A percentile compares a stretch with the other conserved stretches of the same genome.
These are phyloP conservation scores for Metacarcinus magister DNA, from an alignment of 2,888 invertebrate genomes.

Conservation along the genomic window DNA sequence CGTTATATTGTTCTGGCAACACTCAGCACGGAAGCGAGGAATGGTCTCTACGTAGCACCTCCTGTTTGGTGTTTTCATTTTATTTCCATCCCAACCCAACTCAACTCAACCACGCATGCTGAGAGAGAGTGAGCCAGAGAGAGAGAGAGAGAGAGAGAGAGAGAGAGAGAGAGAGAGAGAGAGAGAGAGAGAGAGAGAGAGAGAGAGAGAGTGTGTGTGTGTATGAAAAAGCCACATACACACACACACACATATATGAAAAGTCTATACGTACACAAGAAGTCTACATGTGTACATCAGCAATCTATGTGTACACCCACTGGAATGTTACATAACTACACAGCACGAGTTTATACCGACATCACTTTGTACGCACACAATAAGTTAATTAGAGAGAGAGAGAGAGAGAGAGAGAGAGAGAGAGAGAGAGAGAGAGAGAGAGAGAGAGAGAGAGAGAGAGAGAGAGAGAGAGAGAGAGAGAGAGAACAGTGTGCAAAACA, in stretches of 20 bases:
- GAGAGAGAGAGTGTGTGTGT: neutral
- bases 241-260: neutral
- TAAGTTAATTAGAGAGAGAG: conserved; percentile 35
- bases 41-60: no score
- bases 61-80: neutral
- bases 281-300: neutral
- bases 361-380: neutral
- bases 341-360: neutral
- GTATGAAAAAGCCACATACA: neutral
- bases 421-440: conserved; percentile 37
- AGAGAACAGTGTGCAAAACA: neutral
- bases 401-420: conserved; percentile 48
- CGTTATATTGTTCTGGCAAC: neutral
- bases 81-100: neutral
- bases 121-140: neutral
- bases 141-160: neutral
- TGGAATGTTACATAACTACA: neutral
- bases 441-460: conserved; percentile 14
- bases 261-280: no score
- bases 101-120: neutral
- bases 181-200: conserved; percentile 40
- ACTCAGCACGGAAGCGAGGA: neutral
- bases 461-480: conserved; percentile 8
- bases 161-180: neutral
- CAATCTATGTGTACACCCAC: neutral